Percentiles rank a stretch among this genome's conserved stretches.
Evolutionary conservation across 2,113 vertebrate species (phyloP).

Genomic region (Mohoua ochrocephala): DNA sequence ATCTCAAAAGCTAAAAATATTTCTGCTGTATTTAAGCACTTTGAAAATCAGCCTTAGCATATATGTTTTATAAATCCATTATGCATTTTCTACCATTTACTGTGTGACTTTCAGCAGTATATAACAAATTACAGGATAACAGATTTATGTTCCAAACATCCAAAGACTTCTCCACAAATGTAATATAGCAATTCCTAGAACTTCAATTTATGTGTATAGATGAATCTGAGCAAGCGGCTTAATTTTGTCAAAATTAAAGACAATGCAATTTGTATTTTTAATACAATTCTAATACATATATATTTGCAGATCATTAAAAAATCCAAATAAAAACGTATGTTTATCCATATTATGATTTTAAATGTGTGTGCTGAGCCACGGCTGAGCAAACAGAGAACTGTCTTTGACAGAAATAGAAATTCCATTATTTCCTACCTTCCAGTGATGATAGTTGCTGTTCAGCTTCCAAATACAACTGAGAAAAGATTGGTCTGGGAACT

Average conservation of each 20-base stretch:
- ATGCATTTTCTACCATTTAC: neutral
- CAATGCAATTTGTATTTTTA: neutral
- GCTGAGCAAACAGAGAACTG: neutral
- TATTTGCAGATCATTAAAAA: neutral
- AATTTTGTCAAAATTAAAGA: neutral
- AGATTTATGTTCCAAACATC: neutral
- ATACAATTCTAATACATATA: neutral
- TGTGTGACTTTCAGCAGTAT: neutral
- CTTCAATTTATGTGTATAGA: neutral
- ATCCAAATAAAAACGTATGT: neutral
- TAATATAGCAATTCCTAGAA: neutral
- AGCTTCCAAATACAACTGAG: conserved; percentile 92
- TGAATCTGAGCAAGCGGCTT: neutral
- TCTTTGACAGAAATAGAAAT: neutral
- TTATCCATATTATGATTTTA: neutral
- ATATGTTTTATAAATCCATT: neutral
- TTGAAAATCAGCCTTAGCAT: neutral
- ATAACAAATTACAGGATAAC: neutral
- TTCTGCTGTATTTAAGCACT: neutral
- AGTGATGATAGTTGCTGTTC: conserved; percentile 80
- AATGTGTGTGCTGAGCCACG: neutral
- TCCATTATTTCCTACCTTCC: conserved; percentile 75
- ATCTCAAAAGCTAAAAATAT: neutral
- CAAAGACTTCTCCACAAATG: neutral
- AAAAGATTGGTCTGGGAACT: conserved; percentile 90